Evolutionary conservation across 2,797 vertebrate genomes (phyloP), one percentile per base, ranked within the genome.

Genomic region (Cichlasoma orientale): DNA sequence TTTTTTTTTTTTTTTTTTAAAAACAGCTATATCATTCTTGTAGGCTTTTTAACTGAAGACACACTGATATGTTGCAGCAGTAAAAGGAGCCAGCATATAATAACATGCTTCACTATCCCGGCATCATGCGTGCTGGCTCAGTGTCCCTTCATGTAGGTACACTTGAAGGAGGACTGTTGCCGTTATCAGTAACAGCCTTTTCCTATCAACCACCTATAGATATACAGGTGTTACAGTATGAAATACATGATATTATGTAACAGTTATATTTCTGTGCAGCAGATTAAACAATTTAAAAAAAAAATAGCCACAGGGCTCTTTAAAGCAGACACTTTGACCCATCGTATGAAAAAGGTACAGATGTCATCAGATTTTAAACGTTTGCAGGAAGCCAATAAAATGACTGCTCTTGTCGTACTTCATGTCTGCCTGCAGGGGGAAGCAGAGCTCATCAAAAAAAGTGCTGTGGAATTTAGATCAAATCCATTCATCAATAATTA

Each of bases 401-500:
- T 4, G 23, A 16, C 0, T 56, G 23, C 3, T 81, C 18, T 6
- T 73, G 10, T 57, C 14, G 21, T 77, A 56, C 25, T 12, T 27
- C 4, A 33, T 21, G 7, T 3, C 4, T 8, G 12, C 33, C 89
- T 80, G 36, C 68, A 79, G 83, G 59, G 59, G 85, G 82, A 21
- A 47, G 21, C 71, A 81, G 11, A 75, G 76, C 7, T 19, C 12
- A 66, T 31, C n/a, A 12, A 71, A 52, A 9, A 63, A 11, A n/a
- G 2, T 2, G 27, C 36, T 29, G 23, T 47, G 47, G 25, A 50
- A 68, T 50, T 68, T 4, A 31, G 75, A 68, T 31, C 25, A 69
- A 75, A 57, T 25, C 19, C 1, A 29, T 31, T 29, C 23, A 19
- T 4, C 75, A 13, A 63, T 7, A 33, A 33, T 54, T 33, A 47